A percentile compares a stretch with the other conserved stretches of the same genome.
These are phyloP conservation scores for Mohoua ochrocephala DNA, from an alignment of 2,113 vertebrate genomes.

Conservation along the genomic window DNA sequence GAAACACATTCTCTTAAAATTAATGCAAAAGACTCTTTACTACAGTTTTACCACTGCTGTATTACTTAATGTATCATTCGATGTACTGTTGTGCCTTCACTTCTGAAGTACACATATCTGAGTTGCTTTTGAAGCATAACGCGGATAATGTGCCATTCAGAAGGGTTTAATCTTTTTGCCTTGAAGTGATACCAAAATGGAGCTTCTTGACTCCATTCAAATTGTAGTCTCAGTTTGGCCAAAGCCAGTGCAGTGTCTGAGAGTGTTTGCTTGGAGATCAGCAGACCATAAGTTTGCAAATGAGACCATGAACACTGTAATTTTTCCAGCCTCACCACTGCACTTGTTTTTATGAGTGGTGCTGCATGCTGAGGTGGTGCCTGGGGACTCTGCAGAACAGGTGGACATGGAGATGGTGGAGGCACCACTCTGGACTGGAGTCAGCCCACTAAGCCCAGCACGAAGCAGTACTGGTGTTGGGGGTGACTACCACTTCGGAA, in stretches of 20 bases:
- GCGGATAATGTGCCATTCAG: background rate
- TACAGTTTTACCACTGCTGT: background rate
- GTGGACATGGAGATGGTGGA: rapidly evolving
- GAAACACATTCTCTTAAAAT: background rate
- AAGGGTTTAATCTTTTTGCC: background rate
- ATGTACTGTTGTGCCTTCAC: background rate
- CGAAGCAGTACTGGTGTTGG: rapidly evolving
- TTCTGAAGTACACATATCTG: background rate
- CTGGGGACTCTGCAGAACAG: background rate
- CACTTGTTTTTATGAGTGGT: background rate
- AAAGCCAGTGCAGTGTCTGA: background rate
- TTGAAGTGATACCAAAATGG: background rate
- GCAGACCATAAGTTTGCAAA: background rate
- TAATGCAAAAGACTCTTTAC: background rate
- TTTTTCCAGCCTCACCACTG: background rate
- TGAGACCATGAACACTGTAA: background rate
- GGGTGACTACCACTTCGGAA: background rate
- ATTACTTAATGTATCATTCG: background rate
- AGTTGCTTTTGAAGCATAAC: background rate
- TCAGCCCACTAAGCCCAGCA: background rate
- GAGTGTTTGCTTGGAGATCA: background rate
- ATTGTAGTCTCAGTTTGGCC: background rate
- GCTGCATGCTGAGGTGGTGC: background rate
- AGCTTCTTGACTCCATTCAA: background rate
- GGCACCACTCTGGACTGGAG: background rate